Conservation (phyloP, 1,140 invertebrate species). For the Sipha flava region DNA sequence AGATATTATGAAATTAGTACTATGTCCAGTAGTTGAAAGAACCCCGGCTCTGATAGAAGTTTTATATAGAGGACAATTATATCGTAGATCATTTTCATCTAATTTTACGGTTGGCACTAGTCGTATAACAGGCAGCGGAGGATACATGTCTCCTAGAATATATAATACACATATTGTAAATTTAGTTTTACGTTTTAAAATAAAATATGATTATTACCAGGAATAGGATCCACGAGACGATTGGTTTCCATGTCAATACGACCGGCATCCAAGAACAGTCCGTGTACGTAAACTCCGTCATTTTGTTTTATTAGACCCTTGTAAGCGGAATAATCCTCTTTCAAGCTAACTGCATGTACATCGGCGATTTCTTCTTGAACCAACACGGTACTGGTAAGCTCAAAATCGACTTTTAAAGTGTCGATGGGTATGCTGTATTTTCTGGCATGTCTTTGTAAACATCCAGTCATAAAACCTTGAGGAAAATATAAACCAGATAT, state of each 20-base stretch:
- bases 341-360: constrained; percentile 44
- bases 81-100: constrained; percentile 40
- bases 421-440: constrained; percentile 78
- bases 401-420: constrained; percentile 70
- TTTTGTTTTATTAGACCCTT: constrained; percentile 51
- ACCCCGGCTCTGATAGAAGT: constrained; percentile 56
- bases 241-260: constrained; percentile 61
- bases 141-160: constrained; percentile 57
- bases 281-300: constrained; percentile 74
- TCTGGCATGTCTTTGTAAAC: constrained; percentile 73
- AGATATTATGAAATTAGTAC: constrained; percentile 68
- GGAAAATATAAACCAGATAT: constrained; percentile 85
- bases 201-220: constrained; percentile 43
- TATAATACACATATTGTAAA: not conserved
- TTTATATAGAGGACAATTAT: constrained; percentile 69
- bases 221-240: constrained; percentile 60
- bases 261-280: constrained; percentile 78
- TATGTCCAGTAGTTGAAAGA: constrained; percentile 65
- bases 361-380: constrained; percentile 59
- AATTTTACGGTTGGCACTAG: constrained; percentile 54
- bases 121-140: constrained; percentile 63
- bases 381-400: constrained; percentile 49
- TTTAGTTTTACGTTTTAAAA: not conserved
- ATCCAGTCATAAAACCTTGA: constrained; percentile 80
- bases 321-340: constrained; percentile 46